Evolutionary conservation across 2,888 invertebrate genomes (phyloP).

Genomic region (Listrodromus nycthemerus): DNA sequence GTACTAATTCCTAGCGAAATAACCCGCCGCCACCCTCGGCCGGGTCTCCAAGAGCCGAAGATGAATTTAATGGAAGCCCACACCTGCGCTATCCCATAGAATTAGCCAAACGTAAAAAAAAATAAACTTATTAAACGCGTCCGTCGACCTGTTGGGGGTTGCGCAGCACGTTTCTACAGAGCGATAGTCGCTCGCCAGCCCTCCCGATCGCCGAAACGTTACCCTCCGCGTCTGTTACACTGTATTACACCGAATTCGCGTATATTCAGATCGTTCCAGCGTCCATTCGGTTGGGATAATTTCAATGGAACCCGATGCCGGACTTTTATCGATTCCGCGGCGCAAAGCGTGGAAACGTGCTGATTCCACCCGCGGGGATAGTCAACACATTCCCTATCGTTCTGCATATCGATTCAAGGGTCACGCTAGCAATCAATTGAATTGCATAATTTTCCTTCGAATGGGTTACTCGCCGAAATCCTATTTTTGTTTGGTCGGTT

Average conservation of each 20-base stretch:
- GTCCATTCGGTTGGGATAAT: constrained; percentile 37
- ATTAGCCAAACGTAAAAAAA: constrained; percentile 68
- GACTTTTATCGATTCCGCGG: constrained; percentile 24
- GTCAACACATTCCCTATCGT: constrained; percentile 3
- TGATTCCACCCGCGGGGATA: constrained; percentile 6
- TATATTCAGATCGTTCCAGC: constrained; percentile 18
- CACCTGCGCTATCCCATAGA: constrained; percentile 37
- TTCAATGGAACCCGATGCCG: constrained; percentile 31
- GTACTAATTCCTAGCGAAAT: constrained; percentile 1
- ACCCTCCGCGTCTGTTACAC: constrained; percentile 15
- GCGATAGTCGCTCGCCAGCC: background rate
- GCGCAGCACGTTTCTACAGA: background rate
- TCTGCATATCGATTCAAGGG: constrained; percentile 3
- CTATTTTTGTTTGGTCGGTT: background rate
- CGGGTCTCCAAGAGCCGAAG: background rate
- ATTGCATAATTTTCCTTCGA: constrained; percentile 2
- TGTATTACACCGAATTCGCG: constrained; percentile 26
- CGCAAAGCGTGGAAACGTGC: constrained; percentile 3
- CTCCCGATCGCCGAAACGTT: constrained; percentile 11
- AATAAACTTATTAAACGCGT: constrained; percentile 66
- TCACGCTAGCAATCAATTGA: constrained; percentile 7
- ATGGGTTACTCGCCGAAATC: background rate
- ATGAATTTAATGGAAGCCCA: background rate
- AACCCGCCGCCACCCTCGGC: background rate
- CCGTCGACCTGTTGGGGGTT: constrained; percentile 30